Base-by-base conservation (phyloP, 92 coral and sea anemone species). In the Actinernus sp. region DNA sequence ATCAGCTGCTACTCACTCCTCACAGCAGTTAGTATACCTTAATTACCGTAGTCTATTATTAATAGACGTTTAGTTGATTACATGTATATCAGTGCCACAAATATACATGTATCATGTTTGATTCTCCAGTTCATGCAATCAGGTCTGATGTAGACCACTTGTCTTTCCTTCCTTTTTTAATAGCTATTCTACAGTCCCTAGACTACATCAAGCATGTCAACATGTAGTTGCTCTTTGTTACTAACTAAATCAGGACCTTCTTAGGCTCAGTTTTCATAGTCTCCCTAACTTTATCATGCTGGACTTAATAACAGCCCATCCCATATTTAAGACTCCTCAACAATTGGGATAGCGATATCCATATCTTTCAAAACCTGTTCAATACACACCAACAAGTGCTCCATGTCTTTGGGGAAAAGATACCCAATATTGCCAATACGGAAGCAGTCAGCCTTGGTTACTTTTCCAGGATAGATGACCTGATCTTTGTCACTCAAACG, bases 401-500 rank as follows among this genome's bases (percentile, higher is more conserved):
- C 90, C 97, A 93, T 89, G 34, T 93, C 98, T 18, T 61, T 83
- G n/a, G 98, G 97, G 55, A 85, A 93, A 46, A 93, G 65, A 46
- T 76, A 73, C 59, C 98, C 98, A 64, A 93, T 93, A 67, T 93
- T 93, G 3, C 98, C 98, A 27, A 93, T 86, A 38, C 98, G 76
- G 68, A 93, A 93, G 61, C 98, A 93, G 23, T 86, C 90, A 2
- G 98, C 96, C 5, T 79, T 76, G 65, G 91, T 82, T 3, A 93
- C 98, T 81, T 93, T 93, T 10, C 98, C 98, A 0, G 98, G 98
- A 43, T 93, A 93, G 37, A 93, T 93, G 11, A 93, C 98, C 55
- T 93, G 97, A 54, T 78, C 82, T 68, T 79, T 93, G 50, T 76
- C 86, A 61, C 90, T 90, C 26, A 93, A 69, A 40, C 86, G 91